Conservation (phyloP, 2,888 invertebrate genomes). For the Lithophane ornitopus region DNA sequence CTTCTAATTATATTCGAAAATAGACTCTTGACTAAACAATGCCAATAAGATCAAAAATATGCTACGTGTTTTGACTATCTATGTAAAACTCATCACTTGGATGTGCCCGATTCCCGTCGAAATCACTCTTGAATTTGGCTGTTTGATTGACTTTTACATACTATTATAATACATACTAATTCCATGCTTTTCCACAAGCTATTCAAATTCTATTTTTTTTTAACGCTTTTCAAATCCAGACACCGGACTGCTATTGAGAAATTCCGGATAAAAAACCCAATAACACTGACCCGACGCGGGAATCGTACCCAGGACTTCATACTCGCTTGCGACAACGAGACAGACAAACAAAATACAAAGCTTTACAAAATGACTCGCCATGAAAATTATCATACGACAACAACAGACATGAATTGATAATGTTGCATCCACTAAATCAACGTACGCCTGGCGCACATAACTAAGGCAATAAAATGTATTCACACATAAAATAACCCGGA, state of each 20-base stretch:
- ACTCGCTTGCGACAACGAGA: too few relatives aligned
- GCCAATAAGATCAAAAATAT: neutral
- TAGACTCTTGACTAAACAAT: neutral
- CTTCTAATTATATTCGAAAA: neutral
- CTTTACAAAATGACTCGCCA: conserved; percentile 16
- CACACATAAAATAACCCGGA: conserved; percentile 55
- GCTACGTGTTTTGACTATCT: neutral
- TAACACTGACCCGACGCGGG: too few relatives aligned
- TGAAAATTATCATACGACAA: conserved; percentile 34
- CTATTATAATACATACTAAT: too few relatives aligned
- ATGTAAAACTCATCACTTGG: neutral
- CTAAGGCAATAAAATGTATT: conserved; percentile 63
- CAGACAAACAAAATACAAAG: neutral
- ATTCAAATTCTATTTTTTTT: neutral
- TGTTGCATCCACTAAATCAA: conserved; percentile 54
- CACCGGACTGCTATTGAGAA: too few relatives aligned
- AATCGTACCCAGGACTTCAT: too few relatives aligned
- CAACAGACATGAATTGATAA: conserved; percentile 48
- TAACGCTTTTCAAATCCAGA: too few relatives aligned
- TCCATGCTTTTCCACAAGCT: neutral
- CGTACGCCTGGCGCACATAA: conserved; percentile 54
- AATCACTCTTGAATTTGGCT: neutral
- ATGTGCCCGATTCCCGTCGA: neutral
- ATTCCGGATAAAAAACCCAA: too few relatives aligned
- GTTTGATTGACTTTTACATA: neutral